Base-by-base conservation (phyloP, 2,113 vertebrate species). In the Oceanodroma tethys region DNA sequence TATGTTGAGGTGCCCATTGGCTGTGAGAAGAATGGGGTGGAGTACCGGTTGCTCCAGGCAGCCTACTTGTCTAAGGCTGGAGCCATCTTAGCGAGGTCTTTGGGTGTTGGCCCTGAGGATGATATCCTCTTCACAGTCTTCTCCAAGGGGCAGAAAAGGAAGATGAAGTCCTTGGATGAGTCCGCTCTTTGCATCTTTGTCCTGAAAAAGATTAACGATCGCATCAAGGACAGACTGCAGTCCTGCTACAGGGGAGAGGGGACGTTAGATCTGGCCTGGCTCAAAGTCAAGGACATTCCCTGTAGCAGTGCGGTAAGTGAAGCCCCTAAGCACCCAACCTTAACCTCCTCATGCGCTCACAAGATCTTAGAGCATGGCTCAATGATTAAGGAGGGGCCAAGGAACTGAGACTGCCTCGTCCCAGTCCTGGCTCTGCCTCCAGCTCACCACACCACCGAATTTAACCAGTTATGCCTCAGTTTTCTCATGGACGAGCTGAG, bases 221-320 rank as follows among this genome's bases (percentile, higher is more conserved):
- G 99, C 93, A 99, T 99, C 95, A 99, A 99, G 96, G 99, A 99
- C 84, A 97, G 99, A 82, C 98, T 99, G 68, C 99, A 99, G 98
- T 99, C 99, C 55, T 99, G 99, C 98, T 99, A 99, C 98, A 99
- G 99, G 96, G 99, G 99, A 4, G 99, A 99, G 96, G 99, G 99
- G 73, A 99, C 99, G 0, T 97, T 99, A 97, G 99, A 99, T 88
- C 98, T 99, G 98, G 99, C 99, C 93, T 99, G 99, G 99, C 99
- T 99, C 90, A 99, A 99, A 97, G 99, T 99, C 96, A 99, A 99
- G 98, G 99, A 99, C 86, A 99, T 99, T 88, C 98, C 98, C 95
- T 99, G 99, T 98, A 99, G 99, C 98, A 99, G 99, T 3, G 99
- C 99, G 98, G 99, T 99, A 98, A 99, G 99, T 99, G 79, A 38